Evolutionary conservation across 37 sponge, comb jelly and placozoan species (phyloP), one percentile per base, ranked within the genome.

Genomic region (Halisarca cf. caerulea): DNA sequence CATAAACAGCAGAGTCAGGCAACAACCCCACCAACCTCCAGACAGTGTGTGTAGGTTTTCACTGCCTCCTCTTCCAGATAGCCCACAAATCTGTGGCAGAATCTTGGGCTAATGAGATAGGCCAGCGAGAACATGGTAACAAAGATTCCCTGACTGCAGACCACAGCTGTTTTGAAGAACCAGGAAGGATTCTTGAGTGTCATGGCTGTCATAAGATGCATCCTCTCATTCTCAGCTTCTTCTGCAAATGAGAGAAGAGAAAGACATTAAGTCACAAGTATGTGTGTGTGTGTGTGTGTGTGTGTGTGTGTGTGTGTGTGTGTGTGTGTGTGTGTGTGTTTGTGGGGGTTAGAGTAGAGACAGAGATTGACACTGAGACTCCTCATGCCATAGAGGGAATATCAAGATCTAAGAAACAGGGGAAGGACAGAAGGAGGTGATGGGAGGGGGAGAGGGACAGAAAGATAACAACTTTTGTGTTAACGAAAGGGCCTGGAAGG

Each of bases 181-280:
- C 45, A 57, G 21, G 91, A 86, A 43, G 96, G 96, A 0, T 84
- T 86, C 58, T 72, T 86, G 59, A 96, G 77, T 17, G 82, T 88
- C 55, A 96, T 61, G 0, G 90, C 89, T 20, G 96, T 96, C 57
- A 96, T 77, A 21, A 96, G 89, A 60, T 96, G 96, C 96, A 96
- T 96, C 41, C 96, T 68, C 81, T 96, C 96, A 84, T 96, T 96
- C 90, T 96, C 96, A 3, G 96, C 96, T 72, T 96, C 96, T 88
- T 96, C 96, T 90, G 59, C 24, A 66, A 71, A 21, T 27, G n/a
- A n/a, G n/a, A n/a, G n/a, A n/a, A n/a, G n/a, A n/a, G n/a, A n/a
- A 23, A 24, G 42, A 28, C 39, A 36, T 38, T 36, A 11, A 37
- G 36, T 18, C 23, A 30, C 2, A 78, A 23, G 23, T 71, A 2